A percentile compares a stretch with the other conserved stretches of the same genome.
Evolutionary conservation across 1,140 invertebrate genomes (phyloP).

Genomic region (Arion vulgaris): DNA sequence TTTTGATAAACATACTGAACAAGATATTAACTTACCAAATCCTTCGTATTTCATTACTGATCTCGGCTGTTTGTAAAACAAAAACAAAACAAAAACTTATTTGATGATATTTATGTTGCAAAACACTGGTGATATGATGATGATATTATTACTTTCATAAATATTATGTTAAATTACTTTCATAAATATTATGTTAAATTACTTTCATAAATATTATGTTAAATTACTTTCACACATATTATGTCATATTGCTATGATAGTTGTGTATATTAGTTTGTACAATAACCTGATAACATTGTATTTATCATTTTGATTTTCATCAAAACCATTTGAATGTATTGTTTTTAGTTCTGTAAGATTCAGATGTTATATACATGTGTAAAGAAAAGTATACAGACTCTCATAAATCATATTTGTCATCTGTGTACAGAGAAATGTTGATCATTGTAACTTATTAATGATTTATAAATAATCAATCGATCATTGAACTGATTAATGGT

Average conservation of each 20-base stretch:
- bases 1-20: neutral
- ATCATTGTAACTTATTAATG: too few species aligned
- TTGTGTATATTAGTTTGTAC: neutral
- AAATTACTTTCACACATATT: neutral
- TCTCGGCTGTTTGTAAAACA: neutral
- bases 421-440: too few species aligned
- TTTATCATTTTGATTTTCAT: neutral
- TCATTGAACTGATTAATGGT: too few species aligned
- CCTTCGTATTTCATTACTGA: neutral
- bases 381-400: neutral
- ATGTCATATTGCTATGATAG: neutral
- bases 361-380: neutral
- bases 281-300: neutral
- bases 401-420: neutral
- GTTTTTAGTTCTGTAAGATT: neutral
- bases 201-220: neutral
- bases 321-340: neutral
- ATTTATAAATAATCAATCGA: too few species aligned
- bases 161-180: neutral
- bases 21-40: too few species aligned
- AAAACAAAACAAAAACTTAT: too few species aligned
- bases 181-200: neutral
- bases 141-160: neutral
- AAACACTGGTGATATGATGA: neutral
- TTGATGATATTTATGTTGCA: neutral